Evolutionary conservation across 2,888 invertebrate genomes (phyloP), one percentile per base, ranked within the genome.

Genomic region (Notodonta ziczac): DNA sequence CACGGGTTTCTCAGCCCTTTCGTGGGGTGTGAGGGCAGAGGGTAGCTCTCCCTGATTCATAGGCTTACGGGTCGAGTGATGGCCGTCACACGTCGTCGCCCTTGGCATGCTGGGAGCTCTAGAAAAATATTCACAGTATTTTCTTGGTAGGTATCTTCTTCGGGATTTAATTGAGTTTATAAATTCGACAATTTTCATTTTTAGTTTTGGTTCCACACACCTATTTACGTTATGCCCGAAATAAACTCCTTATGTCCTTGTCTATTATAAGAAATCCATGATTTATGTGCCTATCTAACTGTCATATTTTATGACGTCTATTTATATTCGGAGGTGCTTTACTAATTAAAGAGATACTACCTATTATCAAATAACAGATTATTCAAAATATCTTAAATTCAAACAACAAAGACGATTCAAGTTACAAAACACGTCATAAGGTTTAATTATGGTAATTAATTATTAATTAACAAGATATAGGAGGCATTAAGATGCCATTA

Each of bases 401-500:
- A n/a, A 9, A 12, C 8, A 52, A 52, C 13, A 52, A 32, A 32
- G 52, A 13, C 10, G 6, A 48, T 57, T 61, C 46, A 54, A 55
- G 40, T 58, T 32, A 32, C 42, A 14, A 44, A 60, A 50, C 35
- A 60, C 52, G 52, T 53, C 52, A 56, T 56, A 53, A 32, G 51
- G 44, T 64, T 60, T 55, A 60, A 61, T 58, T 40, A 58, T 57
- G 51, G 59, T 32, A 58, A 61, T 58, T 54, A 42, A 61, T 58
- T 53, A 54, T 54, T 54, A 54, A 54, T 54, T 54, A 32, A 5
- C 54, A 54, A 39, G 58, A 56, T 52, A 58, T 39, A 57, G 55
- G 57, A 52, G 57, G 24, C 48, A 7, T 39, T 50, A 66, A 59
- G 58, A 52, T 63, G 58, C 42, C 62, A 59, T 60, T 69, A 61